These are phyloP conservation scores for Hippocampus abdominalis DNA, from an alignment of 2,113 vertebrate species.

Conservation along the genomic window DNA sequence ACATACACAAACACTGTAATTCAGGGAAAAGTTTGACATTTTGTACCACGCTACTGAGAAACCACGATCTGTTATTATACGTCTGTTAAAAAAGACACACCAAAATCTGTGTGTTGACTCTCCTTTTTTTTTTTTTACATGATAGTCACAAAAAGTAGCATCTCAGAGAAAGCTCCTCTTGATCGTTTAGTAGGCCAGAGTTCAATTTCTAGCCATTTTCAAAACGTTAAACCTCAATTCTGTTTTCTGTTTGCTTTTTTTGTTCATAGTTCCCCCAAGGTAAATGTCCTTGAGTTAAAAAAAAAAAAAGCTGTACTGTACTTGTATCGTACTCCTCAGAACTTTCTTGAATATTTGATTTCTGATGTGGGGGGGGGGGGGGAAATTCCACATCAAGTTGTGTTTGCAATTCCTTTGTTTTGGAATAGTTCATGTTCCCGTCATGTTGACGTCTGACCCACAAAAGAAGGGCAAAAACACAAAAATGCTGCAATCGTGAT, in stretches of 20 bases:
- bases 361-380: constrained; percentile 7
- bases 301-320: background rate
- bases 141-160: constrained; percentile 21
- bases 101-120: constrained; percentile 25
- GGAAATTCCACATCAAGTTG: background rate
- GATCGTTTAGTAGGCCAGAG: background rate
- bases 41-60: constrained; percentile 36
- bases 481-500: constrained; percentile 6
- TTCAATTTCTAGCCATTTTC: constrained; percentile 30
- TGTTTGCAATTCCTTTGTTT: background rate
- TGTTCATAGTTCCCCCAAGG: constrained; percentile 6
- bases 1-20: constrained; percentile 46
- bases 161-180: constrained; percentile 26
- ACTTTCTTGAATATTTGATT: constrained; percentile 12
- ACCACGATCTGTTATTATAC: constrained; percentile 17
- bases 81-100: constrained; percentile 11
- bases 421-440: constrained; percentile 48
- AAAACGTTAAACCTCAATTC: constrained; percentile 18
- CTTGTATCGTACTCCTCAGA: constrained; percentile 11
- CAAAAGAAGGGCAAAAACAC: constrained; percentile 2
- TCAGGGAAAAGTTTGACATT: constrained; percentile 29
- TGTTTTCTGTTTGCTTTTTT: constrained; percentile 18
- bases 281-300: background rate
- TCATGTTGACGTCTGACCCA: constrained; percentile 16
- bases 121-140: constrained; percentile 6